These are phyloP conservation scores for Neomonachus schauinslandi DNA, from an alignment of 2,113 vertebrate genomes.

Conservation along the genomic window DNA sequence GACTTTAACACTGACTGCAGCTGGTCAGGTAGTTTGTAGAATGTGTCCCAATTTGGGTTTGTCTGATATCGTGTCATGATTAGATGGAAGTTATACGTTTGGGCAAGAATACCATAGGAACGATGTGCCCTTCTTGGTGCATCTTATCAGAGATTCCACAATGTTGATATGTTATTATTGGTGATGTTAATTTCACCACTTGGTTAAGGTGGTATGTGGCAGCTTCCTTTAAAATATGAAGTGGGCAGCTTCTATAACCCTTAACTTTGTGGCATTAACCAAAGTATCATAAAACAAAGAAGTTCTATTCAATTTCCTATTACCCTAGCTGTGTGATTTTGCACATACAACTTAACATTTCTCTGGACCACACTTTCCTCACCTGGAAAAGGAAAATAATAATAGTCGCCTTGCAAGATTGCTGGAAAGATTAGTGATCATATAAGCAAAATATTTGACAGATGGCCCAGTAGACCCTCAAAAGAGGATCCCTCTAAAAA, in stretches of 20 bases:
- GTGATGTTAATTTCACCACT: not conserved
- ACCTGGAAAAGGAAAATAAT: not conserved
- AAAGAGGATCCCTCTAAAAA: not conserved
- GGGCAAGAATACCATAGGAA: not conserved
- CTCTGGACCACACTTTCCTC: not conserved
- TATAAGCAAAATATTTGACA: not conserved
- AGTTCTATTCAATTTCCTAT: too few relatives aligned
- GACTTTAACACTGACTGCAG: not conserved
- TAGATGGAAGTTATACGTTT: not conserved
- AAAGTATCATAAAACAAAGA: not conserved
- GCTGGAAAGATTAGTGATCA: not conserved
- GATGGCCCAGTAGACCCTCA: not conserved
- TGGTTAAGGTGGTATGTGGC: not conserved
- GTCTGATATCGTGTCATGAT: not conserved
- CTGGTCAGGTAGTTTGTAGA: not conserved
- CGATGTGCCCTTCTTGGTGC: not conserved
- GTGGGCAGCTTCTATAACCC: accelerated
- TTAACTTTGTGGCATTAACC: not conserved
- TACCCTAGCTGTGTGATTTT: not conserved
- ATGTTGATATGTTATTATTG: not conserved
- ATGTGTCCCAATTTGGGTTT: not conserved
- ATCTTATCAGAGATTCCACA: not conserved
- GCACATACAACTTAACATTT: not conserved
- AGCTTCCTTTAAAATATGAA: not conserved
- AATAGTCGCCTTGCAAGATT: not conserved